A percentile compares a stretch with the other conserved stretches of the same genome.
Conservation (phyloP, 2,797 vertebrate species). For the Crenichthys baileyi region DNA sequence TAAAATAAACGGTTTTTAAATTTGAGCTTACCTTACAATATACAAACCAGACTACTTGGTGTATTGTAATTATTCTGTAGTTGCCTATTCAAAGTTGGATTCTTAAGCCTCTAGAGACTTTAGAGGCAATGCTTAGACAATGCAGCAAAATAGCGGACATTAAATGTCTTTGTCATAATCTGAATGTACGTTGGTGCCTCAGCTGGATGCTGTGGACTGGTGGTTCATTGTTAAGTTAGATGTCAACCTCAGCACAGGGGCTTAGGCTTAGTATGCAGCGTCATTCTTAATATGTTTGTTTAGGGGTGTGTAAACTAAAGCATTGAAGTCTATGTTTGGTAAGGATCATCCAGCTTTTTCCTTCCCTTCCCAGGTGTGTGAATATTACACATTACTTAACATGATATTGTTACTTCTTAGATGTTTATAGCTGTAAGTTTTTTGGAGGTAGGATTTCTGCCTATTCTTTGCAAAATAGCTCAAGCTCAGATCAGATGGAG, state of each 20-base stretch:
- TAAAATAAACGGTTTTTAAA: too few relatives aligned
- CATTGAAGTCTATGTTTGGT: constrained; percentile 40
- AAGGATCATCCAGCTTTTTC: constrained; percentile 44
- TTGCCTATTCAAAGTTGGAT: constrained; percentile 40
- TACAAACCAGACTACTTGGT: background rate
- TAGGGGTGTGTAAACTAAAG: constrained; percentile 55
- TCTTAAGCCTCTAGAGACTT: background rate
- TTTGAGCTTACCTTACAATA: too few relatives aligned
- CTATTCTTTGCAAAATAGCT: too few relatives aligned
- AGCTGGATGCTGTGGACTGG: constrained; percentile 42
- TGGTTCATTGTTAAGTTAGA: constrained; percentile 52
- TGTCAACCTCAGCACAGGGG: constrained; percentile 32
- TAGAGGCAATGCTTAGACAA: background rate
- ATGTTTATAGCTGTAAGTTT: too few relatives aligned
- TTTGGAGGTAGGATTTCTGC: too few relatives aligned
- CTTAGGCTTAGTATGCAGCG: constrained; percentile 33
- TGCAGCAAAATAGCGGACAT: background rate
- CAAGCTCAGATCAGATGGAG: too few relatives aligned
- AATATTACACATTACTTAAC: constrained; percentile 31
- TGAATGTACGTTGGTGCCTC: constrained; percentile 8
- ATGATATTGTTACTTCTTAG: constrained; percentile 3
- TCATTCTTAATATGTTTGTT: constrained; percentile 57
- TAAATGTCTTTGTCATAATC: background rate
- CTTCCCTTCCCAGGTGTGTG: constrained; percentile 47
- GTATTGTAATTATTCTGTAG: background rate